phyloP scores from a whole-genome alignment of 1,140 invertebrate genomes.

The Magallana gigas region DNA sequence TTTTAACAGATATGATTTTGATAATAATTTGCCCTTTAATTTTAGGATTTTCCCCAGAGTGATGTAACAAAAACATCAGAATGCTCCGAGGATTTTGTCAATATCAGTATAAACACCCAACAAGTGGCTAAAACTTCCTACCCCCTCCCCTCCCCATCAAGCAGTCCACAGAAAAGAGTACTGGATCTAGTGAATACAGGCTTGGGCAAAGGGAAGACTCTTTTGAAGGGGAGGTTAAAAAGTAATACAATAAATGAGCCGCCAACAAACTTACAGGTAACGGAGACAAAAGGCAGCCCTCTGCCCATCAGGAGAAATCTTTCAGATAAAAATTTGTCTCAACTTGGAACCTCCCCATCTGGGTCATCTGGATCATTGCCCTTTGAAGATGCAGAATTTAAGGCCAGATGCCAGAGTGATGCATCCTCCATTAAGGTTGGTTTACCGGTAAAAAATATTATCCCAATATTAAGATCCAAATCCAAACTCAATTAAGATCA shows the following conservation, averaged over 20 bases:
- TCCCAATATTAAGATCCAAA: too few species aligned
- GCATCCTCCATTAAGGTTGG: slow-evolving; percentile 19
- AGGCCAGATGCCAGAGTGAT: slow-evolving; percentile 39
- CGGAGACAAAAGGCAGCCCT: background rate
- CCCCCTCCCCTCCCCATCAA: background rate
- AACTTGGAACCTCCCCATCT: background rate
- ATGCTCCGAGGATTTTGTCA: slow-evolving; percentile 60
- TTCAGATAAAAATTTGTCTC: slow-evolving; percentile 33
- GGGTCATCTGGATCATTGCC: background rate
- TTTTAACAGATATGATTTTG: background rate
- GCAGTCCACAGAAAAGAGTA: slow-evolving; percentile 48
- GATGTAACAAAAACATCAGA: slow-evolving; percentile 16
- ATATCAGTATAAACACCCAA: slow-evolving; percentile 63
- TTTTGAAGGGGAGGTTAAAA: slow-evolving; percentile 51
- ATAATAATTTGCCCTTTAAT: background rate
- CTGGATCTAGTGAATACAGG: slow-evolving; percentile 51
- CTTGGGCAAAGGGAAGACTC: slow-evolving; percentile 44
- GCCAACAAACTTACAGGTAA: background rate
- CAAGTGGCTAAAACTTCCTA: slow-evolving; percentile 25
- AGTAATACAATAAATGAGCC: slow-evolving; percentile 44
- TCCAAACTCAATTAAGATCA: too few species aligned
- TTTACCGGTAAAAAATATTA: too few species aligned
- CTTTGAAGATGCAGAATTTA: background rate
- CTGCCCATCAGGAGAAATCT: slow-evolving; percentile 19
- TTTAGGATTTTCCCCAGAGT: background rate